Evolutionary conservation across 1,140 invertebrate species (phyloP).

Genomic region (Meteorus sp.): DNA sequence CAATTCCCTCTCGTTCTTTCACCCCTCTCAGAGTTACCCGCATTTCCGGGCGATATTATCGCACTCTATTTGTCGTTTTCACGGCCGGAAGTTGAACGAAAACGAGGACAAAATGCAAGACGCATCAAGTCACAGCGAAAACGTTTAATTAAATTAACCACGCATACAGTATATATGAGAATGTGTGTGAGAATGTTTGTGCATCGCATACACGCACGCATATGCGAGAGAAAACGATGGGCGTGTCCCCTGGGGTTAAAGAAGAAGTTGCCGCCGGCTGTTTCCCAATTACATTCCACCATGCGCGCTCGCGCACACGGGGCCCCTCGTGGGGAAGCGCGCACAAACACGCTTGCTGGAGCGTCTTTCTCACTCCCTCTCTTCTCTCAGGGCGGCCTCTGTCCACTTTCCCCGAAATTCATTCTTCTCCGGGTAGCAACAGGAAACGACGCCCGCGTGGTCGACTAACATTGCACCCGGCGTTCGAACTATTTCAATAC

Average conservation of each 20-base stretch:
- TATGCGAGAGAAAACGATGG: conserved; percentile 3
- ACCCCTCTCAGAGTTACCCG: too few relatives aligned
- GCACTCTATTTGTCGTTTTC: not conserved
- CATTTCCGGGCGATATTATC: too few relatives aligned
- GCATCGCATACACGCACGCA: not conserved
- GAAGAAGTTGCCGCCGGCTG: conserved; percentile 14
- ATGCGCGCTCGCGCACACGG: too few relatives aligned
- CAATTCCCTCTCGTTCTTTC: too few relatives aligned
- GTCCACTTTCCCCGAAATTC: conserved; percentile 24
- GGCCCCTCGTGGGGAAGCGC: conserved; percentile 17
- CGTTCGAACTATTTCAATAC: too few relatives aligned
- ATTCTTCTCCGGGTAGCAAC: conserved; percentile 15
- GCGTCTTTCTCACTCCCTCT: conserved; percentile 9
- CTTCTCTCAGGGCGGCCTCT: conserved; percentile 24
- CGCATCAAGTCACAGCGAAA: conserved; percentile 8
- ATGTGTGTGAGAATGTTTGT: not conserved
- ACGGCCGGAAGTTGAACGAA: conserved; percentile 8
- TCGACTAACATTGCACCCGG: too few relatives aligned
- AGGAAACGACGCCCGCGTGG: conserved; percentile 12
- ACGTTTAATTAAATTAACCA: conserved; percentile 16
- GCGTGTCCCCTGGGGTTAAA: conserved; percentile 11
- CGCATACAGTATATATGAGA: too few relatives aligned
- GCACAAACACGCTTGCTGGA: conserved; percentile 6
- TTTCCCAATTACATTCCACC: conserved; percentile 26
- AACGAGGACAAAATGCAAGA: conserved; percentile 1